Percentiles rank a stretch among this genome's conserved stretches.
phyloP scores from a whole-genome alignment of 2,797 vertebrate species.

The Thalassophryne amazonica region DNA sequence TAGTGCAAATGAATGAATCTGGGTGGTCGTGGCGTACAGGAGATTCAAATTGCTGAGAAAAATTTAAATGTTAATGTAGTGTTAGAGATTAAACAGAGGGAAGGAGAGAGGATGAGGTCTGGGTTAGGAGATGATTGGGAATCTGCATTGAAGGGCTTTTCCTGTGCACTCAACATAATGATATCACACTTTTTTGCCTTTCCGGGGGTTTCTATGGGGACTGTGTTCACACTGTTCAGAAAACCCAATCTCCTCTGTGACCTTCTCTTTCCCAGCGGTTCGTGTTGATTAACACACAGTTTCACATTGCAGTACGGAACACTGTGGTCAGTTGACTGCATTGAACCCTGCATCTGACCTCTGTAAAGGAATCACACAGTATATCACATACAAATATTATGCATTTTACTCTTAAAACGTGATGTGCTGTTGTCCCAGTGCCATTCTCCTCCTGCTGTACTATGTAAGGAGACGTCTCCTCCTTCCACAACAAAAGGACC shows the following conservation, averaged over 20 bases:
- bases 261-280: conserved; percentile 55
- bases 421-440: conserved; percentile 43
- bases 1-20: conserved; percentile 56
- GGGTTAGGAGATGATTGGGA: conserved; percentile 61
- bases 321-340: conserved; percentile 7
- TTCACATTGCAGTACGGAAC: conserved; percentile 31
- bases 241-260: conserved; percentile 70
- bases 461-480: conserved; percentile 34
- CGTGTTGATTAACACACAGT: conserved; percentile 59
- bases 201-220: conserved; percentile 52
- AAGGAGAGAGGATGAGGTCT: conserved; percentile 35
- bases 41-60: conserved; percentile 57
- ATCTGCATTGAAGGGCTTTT: conserved; percentile 68
- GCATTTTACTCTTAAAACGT: conserved; percentile 49
- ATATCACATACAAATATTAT: too few species aligned
- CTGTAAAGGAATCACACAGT: too few species aligned
- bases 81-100: conserved; percentile 64
- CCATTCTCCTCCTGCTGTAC: conserved; percentile 48
- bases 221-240: conserved; percentile 56
- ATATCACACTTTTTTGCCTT: conserved; percentile 54
- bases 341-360: conserved; percentile 9
- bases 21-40: conserved; percentile 47
- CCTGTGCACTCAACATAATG: conserved; percentile 52
- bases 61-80: conserved; percentile 64
- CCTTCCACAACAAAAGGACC: conserved; percentile 42